Conservation (phyloP, 2,113 vertebrate species). For the Lepus americanus region DNA sequence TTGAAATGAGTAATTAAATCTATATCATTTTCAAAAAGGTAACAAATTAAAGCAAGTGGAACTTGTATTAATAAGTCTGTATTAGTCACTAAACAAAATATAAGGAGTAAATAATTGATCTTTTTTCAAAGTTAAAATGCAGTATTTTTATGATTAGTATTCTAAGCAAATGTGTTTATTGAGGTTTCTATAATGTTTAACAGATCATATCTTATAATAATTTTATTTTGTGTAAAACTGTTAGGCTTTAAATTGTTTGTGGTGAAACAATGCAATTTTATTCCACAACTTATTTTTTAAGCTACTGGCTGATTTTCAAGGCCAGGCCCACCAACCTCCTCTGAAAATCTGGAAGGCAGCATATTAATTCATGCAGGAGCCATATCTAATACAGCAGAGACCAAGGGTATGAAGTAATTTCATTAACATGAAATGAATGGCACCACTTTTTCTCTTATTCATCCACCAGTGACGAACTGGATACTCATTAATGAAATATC, state of each 20-base stretch:
- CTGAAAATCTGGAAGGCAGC: background rate
- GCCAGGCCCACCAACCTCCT: background rate
- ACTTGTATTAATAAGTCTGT: constrained; percentile 26
- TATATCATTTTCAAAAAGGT: constrained; percentile 38
- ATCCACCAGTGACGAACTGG: background rate
- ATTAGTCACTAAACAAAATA: constrained; percentile 32
- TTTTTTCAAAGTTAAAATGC: constrained; percentile 54
- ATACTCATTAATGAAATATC: constrained; percentile 17
- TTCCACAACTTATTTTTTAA: constrained; percentile 53
- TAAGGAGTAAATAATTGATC: constrained; percentile 1
- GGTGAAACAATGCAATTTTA: constrained; percentile 7
- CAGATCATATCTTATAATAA: constrained; percentile 11
- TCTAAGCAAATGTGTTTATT: constrained; percentile 35
- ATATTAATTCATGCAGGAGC: background rate
- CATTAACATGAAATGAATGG: background rate
- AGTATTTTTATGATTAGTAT: constrained; percentile 33
- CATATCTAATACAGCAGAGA: constrained; percentile 10
- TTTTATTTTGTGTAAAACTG: background rate
- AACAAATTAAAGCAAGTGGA: constrained; percentile 57
- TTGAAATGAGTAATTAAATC: constrained; percentile 39
- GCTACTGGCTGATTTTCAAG: constrained; percentile 3
- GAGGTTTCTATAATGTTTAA: constrained; percentile 25
- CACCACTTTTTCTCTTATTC: background rate
- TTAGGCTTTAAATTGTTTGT: constrained; percentile 30
- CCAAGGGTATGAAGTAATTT: constrained; percentile 22